Conservation (phyloP, 2,113 vertebrate genomes). For the Psittacara wagleri region DNA sequence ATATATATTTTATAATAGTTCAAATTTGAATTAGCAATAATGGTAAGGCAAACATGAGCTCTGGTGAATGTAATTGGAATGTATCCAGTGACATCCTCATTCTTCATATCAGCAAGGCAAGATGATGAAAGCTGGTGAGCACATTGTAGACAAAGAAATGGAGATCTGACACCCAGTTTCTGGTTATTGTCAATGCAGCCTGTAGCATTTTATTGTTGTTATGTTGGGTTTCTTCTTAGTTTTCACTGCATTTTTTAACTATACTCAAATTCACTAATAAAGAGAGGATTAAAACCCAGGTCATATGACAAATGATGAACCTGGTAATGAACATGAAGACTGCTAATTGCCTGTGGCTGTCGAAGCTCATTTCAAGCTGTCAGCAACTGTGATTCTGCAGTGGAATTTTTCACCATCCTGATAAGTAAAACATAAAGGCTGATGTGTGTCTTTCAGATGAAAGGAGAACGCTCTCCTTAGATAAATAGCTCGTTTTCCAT, state of each 20-base stretch:
- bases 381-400: background rate
- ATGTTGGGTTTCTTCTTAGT: background rate
- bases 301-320: background rate
- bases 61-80: background rate
- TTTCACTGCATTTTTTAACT: constrained; percentile 22
- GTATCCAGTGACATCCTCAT: background rate
- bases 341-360: constrained; percentile 22
- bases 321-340: background rate
- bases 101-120: background rate
- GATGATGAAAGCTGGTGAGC: background rate
- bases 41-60: background rate
- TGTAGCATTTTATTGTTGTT: background rate
- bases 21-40: background rate
- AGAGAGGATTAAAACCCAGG: background rate
- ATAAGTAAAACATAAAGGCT: background rate
- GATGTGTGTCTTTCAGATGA: background rate
- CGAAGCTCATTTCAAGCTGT: constrained; percentile 6
- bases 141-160: background rate
- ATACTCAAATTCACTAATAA: background rate
- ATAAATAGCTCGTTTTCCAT: background rate
- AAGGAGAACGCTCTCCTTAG: background rate
- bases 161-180: background rate
- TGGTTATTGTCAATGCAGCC: background rate
- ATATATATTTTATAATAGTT: background rate
- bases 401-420: background rate